Conservation (phyloP, 2,113 vertebrate genomes). For the Microtus oregoni region DNA sequence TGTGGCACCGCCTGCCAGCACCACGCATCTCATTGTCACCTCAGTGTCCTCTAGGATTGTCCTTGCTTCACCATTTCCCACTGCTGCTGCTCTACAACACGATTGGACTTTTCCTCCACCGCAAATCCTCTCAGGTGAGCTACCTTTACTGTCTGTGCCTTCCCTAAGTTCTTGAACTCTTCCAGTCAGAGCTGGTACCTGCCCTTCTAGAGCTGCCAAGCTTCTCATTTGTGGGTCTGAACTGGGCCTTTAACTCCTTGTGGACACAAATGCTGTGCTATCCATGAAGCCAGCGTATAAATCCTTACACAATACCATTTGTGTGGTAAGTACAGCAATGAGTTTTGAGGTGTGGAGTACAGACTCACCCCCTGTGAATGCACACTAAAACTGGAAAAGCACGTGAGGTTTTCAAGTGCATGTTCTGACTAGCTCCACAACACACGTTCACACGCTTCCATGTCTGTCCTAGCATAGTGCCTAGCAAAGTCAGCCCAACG, state of each 20-base stretch:
- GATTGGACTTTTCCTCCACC: neutral
- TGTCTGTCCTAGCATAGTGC: neutral
- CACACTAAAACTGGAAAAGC: neutral
- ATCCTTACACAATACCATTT: neutral
- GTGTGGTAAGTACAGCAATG: neutral
- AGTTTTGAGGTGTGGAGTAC: neutral
- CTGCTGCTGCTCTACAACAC: neutral
- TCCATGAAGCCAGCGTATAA: neutral
- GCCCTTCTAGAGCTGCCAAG: neutral
- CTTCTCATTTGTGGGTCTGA: neutral
- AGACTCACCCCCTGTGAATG: too few relatives aligned
- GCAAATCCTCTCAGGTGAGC: neutral
- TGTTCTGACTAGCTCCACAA: neutral
- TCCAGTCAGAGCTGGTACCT: neutral
- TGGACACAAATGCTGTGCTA: neutral
- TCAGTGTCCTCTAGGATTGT: neutral
- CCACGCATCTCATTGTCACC: neutral
- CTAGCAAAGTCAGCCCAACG: neutral
- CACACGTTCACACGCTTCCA: neutral
- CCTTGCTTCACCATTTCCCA: neutral
- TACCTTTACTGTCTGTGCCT: neutral
- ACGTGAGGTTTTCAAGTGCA: neutral
- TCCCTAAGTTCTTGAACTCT: neutral
- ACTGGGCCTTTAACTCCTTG: neutral
- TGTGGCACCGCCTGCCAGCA: too few relatives aligned